Evolutionary conservation across 2,797 vertebrate genomes (phyloP), one percentile per base, ranked within the genome.

Genomic region (Enoplosus armatus): DNA sequence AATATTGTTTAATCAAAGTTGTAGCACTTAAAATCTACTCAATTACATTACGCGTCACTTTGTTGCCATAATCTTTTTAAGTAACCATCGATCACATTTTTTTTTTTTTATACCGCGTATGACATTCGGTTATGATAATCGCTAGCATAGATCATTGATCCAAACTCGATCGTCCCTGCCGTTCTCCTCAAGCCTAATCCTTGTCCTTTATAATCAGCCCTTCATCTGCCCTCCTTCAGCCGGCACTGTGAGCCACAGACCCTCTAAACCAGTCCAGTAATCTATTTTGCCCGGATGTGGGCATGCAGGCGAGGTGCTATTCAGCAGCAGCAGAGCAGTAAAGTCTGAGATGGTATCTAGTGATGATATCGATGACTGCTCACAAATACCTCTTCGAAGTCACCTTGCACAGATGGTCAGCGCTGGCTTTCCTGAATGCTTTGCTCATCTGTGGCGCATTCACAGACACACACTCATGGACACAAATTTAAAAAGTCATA

Each of bases 341-440:
- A 70, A 74, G 55, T 75, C 87, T 56, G 56, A 79, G 85, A 84
- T 82, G 72, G 39, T 76, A 87, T 87, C 85, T 79, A 16, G 65
- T 8, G 67, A 84, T 84, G 78, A 85, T 86, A 86, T 89, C 83
- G 39, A 74, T 53, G 53, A 79, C 59, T 59, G 20, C 50, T 78
- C 59, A 55, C 77, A 56, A 41, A 26, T 51, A 33, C 64, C 62
- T 66, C 72, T 75, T 50, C 43, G 75, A 83, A 84, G 87, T 90
- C 88, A 92, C 88, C 88, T 89, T 93, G 88, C 79, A 87, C 84
- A 80, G 78, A 88, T 80, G 75, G 81, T 47, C 72, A 47, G 61
- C n/a, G 35, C 59, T 70, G 65, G 48, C 33, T 63, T 47, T 64
- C 56, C 53, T 61, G 60, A 79, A 53, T 31, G 22, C 48, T 26